A percentile compares a stretch with the other conserved stretches of the same genome.
Evolutionary conservation across 2,113 vertebrate species (phyloP).

Genomic region (Lamprologus lemairii): DNA sequence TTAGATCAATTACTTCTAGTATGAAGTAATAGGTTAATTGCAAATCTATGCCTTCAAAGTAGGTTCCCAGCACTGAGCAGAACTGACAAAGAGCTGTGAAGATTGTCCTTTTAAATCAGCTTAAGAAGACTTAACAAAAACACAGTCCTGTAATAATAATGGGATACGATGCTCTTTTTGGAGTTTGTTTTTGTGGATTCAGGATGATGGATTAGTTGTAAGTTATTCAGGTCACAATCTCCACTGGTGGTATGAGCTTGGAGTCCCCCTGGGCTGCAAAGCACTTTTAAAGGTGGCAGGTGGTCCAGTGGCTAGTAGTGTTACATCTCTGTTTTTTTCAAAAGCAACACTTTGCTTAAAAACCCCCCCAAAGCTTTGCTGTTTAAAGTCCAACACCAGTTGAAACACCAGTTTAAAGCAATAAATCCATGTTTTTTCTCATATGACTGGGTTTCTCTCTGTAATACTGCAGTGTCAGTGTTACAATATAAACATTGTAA

Average conservation of each 20-base stretch:
- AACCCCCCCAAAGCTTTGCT: not conserved
- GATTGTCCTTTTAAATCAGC: not conserved
- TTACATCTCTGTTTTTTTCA: not conserved
- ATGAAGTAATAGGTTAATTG: not conserved
- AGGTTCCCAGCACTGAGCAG: not conserved
- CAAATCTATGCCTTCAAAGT: not conserved
- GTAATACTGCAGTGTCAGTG: not conserved
- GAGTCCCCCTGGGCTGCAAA: constrained; percentile 9
- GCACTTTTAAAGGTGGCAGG: constrained; percentile 17
- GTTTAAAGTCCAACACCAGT: not conserved
- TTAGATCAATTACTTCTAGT: not conserved
- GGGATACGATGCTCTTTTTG: not conserved
- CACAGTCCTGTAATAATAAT: not conserved
- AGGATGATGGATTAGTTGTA: constrained; percentile 13
- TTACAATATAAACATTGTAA: not conserved
- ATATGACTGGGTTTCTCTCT: not conserved
- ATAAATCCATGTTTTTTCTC: not conserved
- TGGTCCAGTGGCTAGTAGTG: constrained; percentile 1
- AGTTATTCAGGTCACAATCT: constrained; percentile 40
- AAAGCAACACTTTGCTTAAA: not conserved
- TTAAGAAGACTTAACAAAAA: not conserved
- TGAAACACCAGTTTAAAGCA: not conserved
- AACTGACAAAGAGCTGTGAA: not conserved
- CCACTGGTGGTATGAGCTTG: constrained; percentile 11
- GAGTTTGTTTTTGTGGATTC: not conserved